Evolutionary conservation across 2,113 vertebrate species (phyloP).

Genomic region (Tor tambroides): DNA sequence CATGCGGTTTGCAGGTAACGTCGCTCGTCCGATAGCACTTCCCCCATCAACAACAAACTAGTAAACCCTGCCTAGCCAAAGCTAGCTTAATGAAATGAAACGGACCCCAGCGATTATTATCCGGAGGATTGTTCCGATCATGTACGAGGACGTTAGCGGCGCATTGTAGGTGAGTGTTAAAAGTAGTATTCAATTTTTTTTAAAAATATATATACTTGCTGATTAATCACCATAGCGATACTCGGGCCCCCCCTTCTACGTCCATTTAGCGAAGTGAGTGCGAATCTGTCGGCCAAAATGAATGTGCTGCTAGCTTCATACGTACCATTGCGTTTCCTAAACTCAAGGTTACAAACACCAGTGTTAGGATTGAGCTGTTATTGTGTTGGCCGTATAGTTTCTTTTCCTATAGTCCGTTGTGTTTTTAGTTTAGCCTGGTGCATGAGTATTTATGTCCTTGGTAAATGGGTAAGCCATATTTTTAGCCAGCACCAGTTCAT

Average conservation of each 20-base stretch:
- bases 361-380: neutral
- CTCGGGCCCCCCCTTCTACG: conserved; percentile 10
- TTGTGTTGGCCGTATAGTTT: neutral
- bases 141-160: conserved; percentile 72
- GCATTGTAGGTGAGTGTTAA: conserved; percentile 73
- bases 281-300: conserved; percentile 29
- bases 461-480: conserved; percentile 31
- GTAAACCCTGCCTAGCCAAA: conserved; percentile 64
- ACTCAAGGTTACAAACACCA: conserved; percentile 34
- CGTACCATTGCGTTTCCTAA: conserved; percentile 1
- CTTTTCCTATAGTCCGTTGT: neutral
- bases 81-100: conserved; percentile 78
- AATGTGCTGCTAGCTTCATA: conserved; percentile 32
- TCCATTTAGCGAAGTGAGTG: conserved; percentile 32
- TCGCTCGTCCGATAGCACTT: conserved; percentile 73
- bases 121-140: conserved; percentile 76
- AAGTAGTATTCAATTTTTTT: conserved; percentile 34
- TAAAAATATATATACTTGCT: conserved; percentile 19
- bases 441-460: conserved; percentile 27
- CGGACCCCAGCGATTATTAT: conserved; percentile 71
- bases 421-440: neutral
- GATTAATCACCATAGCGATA: neutral
- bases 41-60: conserved; percentile 74
- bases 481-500: conserved; percentile 18
- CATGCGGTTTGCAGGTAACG: too few relatives aligned